phyloP scores from a whole-genome alignment of 2,113 vertebrate species.

The Mustela lutreola region DNA sequence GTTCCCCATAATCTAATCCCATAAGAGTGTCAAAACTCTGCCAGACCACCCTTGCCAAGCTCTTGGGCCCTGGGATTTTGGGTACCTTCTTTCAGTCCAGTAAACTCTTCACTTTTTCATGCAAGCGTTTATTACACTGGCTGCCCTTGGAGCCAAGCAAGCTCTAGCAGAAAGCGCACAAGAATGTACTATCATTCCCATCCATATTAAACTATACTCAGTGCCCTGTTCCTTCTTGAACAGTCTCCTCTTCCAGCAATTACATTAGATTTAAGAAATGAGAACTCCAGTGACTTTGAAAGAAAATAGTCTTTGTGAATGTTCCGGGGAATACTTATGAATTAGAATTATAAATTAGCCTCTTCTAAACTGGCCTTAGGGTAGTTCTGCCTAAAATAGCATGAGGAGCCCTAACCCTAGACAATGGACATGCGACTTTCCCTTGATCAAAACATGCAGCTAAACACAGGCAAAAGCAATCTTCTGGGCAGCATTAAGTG shows the following conservation, averaged over 20 bases:
- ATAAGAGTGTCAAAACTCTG: not conserved
- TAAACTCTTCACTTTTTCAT: not conserved
- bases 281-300: not conserved
- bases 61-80: not conserved
- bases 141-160: not conserved
- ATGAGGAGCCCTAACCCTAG: not conserved
- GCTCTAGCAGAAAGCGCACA: not conserved
- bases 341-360: not conserved
- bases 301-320: slow-evolving; percentile 21
- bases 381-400: not conserved
- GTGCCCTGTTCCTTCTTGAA: not conserved
- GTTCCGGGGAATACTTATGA: not conserved
- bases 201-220: not conserved
- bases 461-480: not conserved
- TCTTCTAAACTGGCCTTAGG: not conserved
- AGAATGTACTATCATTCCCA: not conserved
- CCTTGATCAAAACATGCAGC: not conserved
- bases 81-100: not conserved
- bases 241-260: not conserved
- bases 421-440: not conserved
- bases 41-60: not conserved
- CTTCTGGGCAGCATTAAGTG: not conserved
- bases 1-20: not conserved
- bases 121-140: not conserved
- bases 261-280: not conserved